Percentiles rank a stretch among this genome's conserved stretches.
Conservation (phyloP, 2,888 invertebrate genomes). For the Lasioglossum marginatum region DNA sequence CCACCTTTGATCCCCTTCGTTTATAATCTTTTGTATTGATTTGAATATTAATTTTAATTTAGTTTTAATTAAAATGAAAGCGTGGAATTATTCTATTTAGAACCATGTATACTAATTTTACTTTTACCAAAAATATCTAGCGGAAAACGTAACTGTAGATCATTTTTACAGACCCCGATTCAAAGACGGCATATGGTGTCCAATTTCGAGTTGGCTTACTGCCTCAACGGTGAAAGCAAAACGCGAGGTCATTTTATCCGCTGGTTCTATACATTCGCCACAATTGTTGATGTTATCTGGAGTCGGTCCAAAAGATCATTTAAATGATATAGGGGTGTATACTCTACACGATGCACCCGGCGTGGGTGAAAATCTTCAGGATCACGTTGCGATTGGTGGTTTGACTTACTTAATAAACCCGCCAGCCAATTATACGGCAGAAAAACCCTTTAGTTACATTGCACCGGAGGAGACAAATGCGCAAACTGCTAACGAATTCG, state of each 20-base stretch:
- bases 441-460: conserved; percentile 8
- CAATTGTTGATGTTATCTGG: conserved; percentile 95
- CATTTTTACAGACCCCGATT: conserved; percentile 36
- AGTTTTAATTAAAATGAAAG: no score
- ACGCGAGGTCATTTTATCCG: conserved; percentile 92
- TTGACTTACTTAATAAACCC: conserved; percentile 88
- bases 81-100: no score
- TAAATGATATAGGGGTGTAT: conserved; percentile 87
- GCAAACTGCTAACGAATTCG: conserved; percentile 5
- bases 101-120: no score
- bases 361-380: conserved; percentile 4
- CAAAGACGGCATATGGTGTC: conserved; percentile 89
- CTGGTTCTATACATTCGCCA: conserved; percentile 93
- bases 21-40: no score
- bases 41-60: no score
- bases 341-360: conserved; percentile 87
- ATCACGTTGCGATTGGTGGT: conserved; percentile 91
- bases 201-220: conserved; percentile 86
- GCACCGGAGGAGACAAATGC: not conserved
- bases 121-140: no score
- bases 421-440: not conserved
- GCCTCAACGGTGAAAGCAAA: conserved; percentile 86
- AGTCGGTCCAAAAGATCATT: conserved; percentile 89
- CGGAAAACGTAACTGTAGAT: not conserved
- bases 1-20: no score